Conservation (phyloP, 2,113 vertebrate genomes). For the Notechis scutatus region DNA sequence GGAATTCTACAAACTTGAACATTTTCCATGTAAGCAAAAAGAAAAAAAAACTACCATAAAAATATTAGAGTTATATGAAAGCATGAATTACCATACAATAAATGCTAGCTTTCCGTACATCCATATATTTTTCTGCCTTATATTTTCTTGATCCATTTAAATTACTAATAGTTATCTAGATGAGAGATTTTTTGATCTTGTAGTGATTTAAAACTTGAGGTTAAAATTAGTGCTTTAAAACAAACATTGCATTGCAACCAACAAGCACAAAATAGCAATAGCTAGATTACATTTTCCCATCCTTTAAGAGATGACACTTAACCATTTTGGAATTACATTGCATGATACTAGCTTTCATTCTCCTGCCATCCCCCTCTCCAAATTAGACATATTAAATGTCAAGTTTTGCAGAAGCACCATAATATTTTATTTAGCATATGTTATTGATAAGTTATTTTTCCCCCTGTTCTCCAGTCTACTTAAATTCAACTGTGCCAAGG, state of each 20-base stretch:
- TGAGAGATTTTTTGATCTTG: conserved; percentile 51
- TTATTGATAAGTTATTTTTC: conserved; percentile 57
- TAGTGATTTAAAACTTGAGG: conserved; percentile 50
- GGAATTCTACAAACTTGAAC: neutral
- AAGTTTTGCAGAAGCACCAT: conserved; percentile 59
- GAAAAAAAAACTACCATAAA: neutral
- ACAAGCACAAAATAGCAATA: conserved; percentile 47
- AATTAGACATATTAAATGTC: conserved; percentile 49
- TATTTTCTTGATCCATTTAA: conserved; percentile 54
- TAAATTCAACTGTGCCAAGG: conserved; percentile 19
- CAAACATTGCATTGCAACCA: conserved; percentile 37
- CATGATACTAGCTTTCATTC: conserved; percentile 53
- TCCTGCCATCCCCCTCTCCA: conserved; percentile 34
- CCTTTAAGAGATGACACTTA: conserved; percentile 28
- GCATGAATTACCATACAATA: neutral
- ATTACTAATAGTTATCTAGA: conserved; percentile 42
- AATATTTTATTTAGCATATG: conserved; percentile 57
- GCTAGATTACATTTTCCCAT: conserved; percentile 43
- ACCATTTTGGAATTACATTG: conserved; percentile 53
- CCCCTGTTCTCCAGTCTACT: neutral
- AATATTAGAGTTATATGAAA: neutral
- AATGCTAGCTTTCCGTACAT: conserved; percentile 24
- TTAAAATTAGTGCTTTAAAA: conserved; percentile 46
- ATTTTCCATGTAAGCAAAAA: neutral
- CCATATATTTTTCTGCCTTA: conserved; percentile 57